Percentiles rank a stretch among this genome's conserved stretches.
phyloP scores from a whole-genome alignment of 2,797 vertebrate genomes.

The Chelon auratus region DNA sequence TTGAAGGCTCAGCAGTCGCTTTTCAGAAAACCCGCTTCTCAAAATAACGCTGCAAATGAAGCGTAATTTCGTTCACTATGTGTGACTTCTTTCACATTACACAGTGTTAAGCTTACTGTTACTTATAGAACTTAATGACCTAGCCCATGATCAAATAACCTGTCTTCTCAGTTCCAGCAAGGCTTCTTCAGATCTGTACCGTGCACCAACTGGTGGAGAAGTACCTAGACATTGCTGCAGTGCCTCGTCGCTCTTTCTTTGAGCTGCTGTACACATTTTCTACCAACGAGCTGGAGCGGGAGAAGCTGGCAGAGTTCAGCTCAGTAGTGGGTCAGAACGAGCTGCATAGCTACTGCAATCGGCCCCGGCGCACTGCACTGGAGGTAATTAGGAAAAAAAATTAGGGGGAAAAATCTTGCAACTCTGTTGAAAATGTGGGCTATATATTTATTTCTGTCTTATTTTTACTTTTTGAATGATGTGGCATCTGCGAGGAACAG shows the following conservation, averaged over 20 bases:
- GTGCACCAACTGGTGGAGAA: slow-evolving; percentile 85
- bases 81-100: too few relatives aligned
- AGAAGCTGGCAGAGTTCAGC: slow-evolving; percentile 92
- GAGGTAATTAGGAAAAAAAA: slow-evolving; percentile 82
- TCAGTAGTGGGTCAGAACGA: slow-evolving; percentile 91
- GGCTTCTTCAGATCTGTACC: slow-evolving; percentile 89
- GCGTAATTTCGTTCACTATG: too few relatives aligned
- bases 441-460: too few relatives aligned
- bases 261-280: slow-evolving; percentile 88
- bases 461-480: too few relatives aligned
- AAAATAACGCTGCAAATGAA: too few relatives aligned
- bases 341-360: slow-evolving; percentile 90
- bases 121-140: too few relatives aligned
- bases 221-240: slow-evolving; percentile 89
- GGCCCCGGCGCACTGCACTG: slow-evolving; percentile 89
- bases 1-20: too few relatives aligned
- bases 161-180: slow-evolving; percentile 69
- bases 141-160: not conserved
- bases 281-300: slow-evolving; percentile 85
- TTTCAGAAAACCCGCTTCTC: too few relatives aligned
- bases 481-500: too few relatives aligned
- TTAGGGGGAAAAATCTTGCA: too few relatives aligned
- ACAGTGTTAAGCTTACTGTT: too few relatives aligned
- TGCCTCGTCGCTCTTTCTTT: slow-evolving; percentile 95
- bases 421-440: too few relatives aligned